Conservation (phyloP, 2,797 vertebrate species). For the Aldrovandia affinis region DNA sequence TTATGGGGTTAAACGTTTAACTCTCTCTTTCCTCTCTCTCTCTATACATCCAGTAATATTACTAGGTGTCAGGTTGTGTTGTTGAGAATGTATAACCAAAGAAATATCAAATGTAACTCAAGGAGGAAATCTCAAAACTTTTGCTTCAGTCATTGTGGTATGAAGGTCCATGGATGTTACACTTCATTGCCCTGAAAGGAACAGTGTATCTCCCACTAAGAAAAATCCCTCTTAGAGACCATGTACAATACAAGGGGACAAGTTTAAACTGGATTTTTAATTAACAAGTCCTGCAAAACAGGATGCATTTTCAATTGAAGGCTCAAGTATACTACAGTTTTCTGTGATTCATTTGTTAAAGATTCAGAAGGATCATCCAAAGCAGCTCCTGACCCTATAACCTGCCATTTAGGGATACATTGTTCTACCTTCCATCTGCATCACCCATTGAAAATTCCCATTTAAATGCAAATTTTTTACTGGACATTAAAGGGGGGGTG, state of each 20-base stretch:
- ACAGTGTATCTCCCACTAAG: neutral
- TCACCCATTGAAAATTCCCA: conserved; percentile 73
- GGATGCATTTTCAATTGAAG: neutral
- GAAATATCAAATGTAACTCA: conserved; percentile 6
- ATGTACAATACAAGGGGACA: neutral
- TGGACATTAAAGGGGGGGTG: conserved; percentile 67
- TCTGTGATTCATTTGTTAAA: neutral
- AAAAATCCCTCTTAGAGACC: neutral
- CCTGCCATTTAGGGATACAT: conserved; percentile 43
- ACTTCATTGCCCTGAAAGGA: neutral
- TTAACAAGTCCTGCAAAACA: neutral
- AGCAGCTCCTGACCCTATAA: neutral
- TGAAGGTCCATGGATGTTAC: neutral
- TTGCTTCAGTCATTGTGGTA: neutral
- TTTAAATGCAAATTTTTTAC: conserved; percentile 82
- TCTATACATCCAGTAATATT: neutral
- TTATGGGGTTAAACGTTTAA: too few species aligned
- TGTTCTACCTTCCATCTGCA: conserved; percentile 49
- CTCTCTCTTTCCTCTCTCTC: neutral
- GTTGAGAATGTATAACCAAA: conserved; percentile 24
- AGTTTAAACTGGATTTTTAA: conserved; percentile 1
- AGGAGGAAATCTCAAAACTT: neutral
- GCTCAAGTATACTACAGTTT: neutral
- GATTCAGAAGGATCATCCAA: neutral
- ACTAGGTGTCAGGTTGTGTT: neutral